These are phyloP conservation scores for Zygothrica quintamaculata DNA, from an alignment of 2,888 invertebrate genomes.

Conservation along the genomic window DNA sequence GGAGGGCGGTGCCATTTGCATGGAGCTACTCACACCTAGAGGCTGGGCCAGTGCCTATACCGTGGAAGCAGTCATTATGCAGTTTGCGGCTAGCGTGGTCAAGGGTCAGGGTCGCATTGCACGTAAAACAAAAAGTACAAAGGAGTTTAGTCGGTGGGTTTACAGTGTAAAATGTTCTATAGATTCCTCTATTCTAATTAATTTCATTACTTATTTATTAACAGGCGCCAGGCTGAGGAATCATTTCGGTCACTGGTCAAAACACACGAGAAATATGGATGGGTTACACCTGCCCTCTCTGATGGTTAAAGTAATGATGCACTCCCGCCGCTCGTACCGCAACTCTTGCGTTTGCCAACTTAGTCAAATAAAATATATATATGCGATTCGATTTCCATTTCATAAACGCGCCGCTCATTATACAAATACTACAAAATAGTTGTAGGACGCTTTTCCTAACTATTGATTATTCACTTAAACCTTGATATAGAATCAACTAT, in stretches of 20 bases:
- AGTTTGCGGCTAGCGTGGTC: conserved; percentile 94
- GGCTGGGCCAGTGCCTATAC: conserved; percentile 89
- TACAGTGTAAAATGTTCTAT: neutral
- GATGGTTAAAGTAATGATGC: conserved; percentile 88
- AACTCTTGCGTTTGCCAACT: conserved; percentile 74
- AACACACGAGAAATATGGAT: conserved; percentile 95
- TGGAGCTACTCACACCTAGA: conserved; percentile 93
- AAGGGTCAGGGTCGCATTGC: conserved; percentile 94
- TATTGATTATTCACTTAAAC: conserved; percentile 22
- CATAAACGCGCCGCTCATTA: conserved; percentile 46
- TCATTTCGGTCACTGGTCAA: conserved; percentile 94
- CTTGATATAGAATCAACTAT: conserved; percentile 46
- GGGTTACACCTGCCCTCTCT: conserved; percentile 94
- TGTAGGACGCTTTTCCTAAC: conserved; percentile 53
- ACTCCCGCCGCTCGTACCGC: conserved; percentile 56
- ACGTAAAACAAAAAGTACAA: conserved; percentile 90
- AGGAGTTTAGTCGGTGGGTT: conserved; percentile 88
- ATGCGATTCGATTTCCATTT: conserved; percentile 54
- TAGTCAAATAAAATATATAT: conserved; percentile 46
- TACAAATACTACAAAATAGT: conserved; percentile 49
- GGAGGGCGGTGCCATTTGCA: conserved; percentile 95
- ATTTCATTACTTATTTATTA: conserved; percentile 9
- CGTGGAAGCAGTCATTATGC: conserved; percentile 93
- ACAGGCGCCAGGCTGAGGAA: conserved; percentile 91
- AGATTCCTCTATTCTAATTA: neutral